Evolutionary conservation across 2,113 vertebrate species (phyloP).

Genomic region (Gila orcuttii): DNA sequence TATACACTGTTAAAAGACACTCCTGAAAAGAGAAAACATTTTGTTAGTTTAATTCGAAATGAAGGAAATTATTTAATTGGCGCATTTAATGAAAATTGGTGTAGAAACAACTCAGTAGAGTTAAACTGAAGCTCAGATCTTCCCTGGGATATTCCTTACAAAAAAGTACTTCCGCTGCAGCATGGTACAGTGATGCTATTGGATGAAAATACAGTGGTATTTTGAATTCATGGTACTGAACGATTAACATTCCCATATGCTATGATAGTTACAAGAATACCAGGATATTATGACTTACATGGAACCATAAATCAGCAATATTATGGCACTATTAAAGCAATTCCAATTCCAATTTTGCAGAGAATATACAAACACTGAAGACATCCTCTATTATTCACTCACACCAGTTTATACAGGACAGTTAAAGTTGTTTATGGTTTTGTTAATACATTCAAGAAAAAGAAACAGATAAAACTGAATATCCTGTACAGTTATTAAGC

Average conservation of each 20-base stretch:
- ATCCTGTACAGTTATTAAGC: not conserved
- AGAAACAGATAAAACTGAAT: not conserved
- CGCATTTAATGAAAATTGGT: not conserved
- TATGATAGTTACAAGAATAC: not conserved
- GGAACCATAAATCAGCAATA: not conserved
- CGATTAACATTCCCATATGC: not conserved
- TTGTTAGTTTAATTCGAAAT: not conserved
- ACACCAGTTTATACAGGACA: not conserved
- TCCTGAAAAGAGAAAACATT: constrained; percentile 69
- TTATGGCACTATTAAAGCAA: not conserved
- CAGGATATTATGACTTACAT: not conserved
- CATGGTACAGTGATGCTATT: not conserved
- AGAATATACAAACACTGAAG: not conserved
- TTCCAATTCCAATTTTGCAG: not conserved
- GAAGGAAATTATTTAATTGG: not conserved
- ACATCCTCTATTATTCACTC: not conserved
- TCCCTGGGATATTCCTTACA: not conserved
- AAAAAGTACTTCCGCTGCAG: not conserved
- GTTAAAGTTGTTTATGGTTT: not conserved
- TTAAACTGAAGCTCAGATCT: not conserved
- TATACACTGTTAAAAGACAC: constrained; percentile 99
- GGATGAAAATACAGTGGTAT: not conserved
- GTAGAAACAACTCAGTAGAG: not conserved
- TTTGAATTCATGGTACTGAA: not conserved
- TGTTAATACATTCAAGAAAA: not conserved